Base-by-base conservation (phyloP, 2,888 invertebrate genomes). In the Trachelus stipa region DNA sequence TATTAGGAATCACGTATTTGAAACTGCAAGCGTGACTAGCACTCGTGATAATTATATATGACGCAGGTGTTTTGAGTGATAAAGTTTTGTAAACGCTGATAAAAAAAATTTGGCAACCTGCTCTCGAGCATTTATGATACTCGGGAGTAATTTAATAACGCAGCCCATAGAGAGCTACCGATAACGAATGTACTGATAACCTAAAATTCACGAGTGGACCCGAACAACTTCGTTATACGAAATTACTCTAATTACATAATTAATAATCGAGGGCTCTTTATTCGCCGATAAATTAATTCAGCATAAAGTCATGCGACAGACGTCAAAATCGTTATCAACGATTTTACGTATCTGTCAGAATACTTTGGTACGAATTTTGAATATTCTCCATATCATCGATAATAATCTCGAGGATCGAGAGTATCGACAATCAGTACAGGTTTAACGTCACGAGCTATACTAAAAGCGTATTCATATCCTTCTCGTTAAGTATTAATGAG, bases 401-500 rank as follows among this genome's bases (percentile, higher is more conserved):
- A 23, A 23, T 56, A 56, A 23, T 23, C 6, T 23, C 56, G 9
- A 2, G 6, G 6, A 56, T 56, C 56, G 9, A 23, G 23, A 56
- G 56, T 23, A 40, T 15, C 40, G 23, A 40, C 15, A 23, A 40
- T 23, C 4, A 2, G 2, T 1, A 56, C 6, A 1, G 1, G 15
- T 1, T 23, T 2, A 1, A 23, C 23, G 23, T 56, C 23, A 56
- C 23, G 56, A 56, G 56, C 4, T 56, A 56, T 9, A 15, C 23
- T 9, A 56, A 56, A 56, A 9, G 56, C 9, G 9, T 6, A 23
- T 56, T 56, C 9, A 2, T 56, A 23, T 23, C 9, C 56, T 56
- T 34, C 40, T 74, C 12, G 73, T 77, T 68, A 77, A 15, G 34
- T 35, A 34, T 73, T 35, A 74, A 77, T 77, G 73, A 30, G 69